These are phyloP conservation scores for Diploscapter pachys DNA, from an alignment of 1,140 invertebrate genomes.

Conservation along the genomic window DNA sequence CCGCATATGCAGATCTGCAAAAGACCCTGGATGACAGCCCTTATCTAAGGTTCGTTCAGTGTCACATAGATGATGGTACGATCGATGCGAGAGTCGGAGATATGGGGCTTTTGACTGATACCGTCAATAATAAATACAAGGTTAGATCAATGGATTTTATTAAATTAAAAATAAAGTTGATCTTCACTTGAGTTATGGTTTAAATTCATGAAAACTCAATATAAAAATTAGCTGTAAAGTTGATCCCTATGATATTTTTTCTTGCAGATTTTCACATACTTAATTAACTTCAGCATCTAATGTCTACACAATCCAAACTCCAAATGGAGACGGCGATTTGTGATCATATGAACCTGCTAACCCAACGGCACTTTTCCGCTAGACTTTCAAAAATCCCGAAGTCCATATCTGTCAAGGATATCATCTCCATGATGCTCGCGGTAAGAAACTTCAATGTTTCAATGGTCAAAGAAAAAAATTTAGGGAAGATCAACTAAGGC, in stretches of 20 bases:
- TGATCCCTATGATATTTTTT: neutral
- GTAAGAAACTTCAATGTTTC: neutral
- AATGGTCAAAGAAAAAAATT: no score
- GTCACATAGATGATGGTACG: conserved; percentile 33
- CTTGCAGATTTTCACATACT: neutral
- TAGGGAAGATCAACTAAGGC: no score
- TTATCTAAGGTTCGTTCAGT: conserved; percentile 29
- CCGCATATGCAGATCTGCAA: conserved; percentile 31
- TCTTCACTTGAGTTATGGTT: no score
- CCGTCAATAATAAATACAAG: conserved; percentile 35
- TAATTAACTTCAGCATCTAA: conserved; percentile 12
- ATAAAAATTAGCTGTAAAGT: neutral
- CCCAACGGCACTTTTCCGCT: conserved; percentile 29
- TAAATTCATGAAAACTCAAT: neutral
- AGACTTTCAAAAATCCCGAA: conserved; percentile 23
- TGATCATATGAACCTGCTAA: conserved; percentile 26
- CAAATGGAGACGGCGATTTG: conserved; percentile 31
- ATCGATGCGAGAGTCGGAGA: conserved; percentile 33
- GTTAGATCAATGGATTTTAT: conserved; percentile 18
- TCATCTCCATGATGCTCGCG: conserved; percentile 18
- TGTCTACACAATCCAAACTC: conserved; percentile 22
- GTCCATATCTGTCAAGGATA: conserved; percentile 27
- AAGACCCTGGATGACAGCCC: conserved; percentile 34
- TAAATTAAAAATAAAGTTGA: neutral
- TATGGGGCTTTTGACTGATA: conserved; percentile 41